Percentiles rank a stretch among this genome's conserved stretches.
Conservation (phyloP, 1,140 invertebrate species). For the Drosophila nannoptera region DNA sequence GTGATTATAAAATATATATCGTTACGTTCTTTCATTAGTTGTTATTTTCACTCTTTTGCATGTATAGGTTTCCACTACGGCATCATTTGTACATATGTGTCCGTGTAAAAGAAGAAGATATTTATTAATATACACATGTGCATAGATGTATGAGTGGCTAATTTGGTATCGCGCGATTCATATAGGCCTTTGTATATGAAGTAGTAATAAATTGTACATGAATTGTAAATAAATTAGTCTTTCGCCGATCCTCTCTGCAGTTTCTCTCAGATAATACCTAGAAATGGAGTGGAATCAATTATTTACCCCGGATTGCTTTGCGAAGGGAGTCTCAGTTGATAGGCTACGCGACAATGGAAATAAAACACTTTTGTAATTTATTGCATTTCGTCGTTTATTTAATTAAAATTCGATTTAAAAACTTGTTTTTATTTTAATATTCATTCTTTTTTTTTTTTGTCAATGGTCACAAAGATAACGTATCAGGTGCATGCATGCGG, state of each 20-base stretch:
- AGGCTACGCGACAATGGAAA: not conserved
- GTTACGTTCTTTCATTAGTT: conserved; percentile 47
- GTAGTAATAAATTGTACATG: conserved; percentile 49
- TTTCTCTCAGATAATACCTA: not conserved
- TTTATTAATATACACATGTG: not conserved
- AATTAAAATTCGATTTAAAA: conserved; percentile 5
- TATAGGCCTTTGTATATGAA: conserved; percentile 28
- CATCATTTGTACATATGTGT: not conserved
- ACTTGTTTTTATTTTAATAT: conserved; percentile 2
- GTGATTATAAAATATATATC: conserved; percentile 32
- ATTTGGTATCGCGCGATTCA: conserved; percentile 14
- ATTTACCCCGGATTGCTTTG: too few relatives aligned
- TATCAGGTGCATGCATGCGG: not conserved
- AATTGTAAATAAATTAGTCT: conserved; percentile 62
- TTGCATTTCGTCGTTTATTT: conserved; percentile 17
- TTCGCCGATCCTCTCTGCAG: conserved; percentile 1
- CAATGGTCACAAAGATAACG: not conserved
- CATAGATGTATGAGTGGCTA: conserved; percentile 8
- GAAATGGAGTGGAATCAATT: too few relatives aligned
- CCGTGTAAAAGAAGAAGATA: not conserved
- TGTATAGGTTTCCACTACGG: not conserved
- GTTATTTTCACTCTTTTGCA: conserved; percentile 8
- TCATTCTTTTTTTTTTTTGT: conserved; percentile 2
- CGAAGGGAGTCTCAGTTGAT: too few relatives aligned
- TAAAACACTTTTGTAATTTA: not conserved